A percentile compares a stretch with the other conserved stretches of the same genome.
Evolutionary conservation across 2,888 invertebrate species (phyloP).

Genomic region (Sisyra terminalis): DNA sequence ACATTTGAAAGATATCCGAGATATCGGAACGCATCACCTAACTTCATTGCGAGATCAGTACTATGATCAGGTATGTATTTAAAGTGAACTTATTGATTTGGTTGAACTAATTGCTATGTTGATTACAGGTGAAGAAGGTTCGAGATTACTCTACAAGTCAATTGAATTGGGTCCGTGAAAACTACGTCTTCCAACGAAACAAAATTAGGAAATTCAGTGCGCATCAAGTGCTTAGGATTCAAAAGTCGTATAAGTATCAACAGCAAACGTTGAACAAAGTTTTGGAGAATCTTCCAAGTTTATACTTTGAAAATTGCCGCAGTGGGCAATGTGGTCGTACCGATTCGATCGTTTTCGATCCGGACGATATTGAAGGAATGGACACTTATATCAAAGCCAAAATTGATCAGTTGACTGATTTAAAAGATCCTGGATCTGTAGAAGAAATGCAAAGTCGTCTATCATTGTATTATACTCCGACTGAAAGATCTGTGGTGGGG

Average conservation of each 20-base stretch:
- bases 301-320: conserved; percentile 87
- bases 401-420: conserved; percentile 38
- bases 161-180: conserved; percentile 85
- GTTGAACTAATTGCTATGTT: conserved; percentile 9
- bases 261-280: conserved; percentile 90
- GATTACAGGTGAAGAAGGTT: conserved; percentile 66
- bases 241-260: conserved; percentile 90
- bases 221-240: conserved; percentile 72
- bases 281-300: conserved; percentile 75
- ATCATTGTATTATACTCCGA: conserved; percentile 71
- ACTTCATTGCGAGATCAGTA: conserved; percentile 81
- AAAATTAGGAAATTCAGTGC: conserved; percentile 90
- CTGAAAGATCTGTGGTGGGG: conserved; percentile 41
- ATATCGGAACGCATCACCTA: conserved; percentile 79
- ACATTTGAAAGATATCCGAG: conserved; percentile 73
- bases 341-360: conserved; percentile 57
- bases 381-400: conserved; percentile 53
- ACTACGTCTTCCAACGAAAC: conserved; percentile 88
- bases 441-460: conserved; percentile 46
- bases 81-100: conserved; percentile 2
- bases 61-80: conserved; percentile 59
- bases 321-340: conserved; percentile 63
- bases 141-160: conserved; percentile 84
- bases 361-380: conserved; percentile 40
- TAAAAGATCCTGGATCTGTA: conserved; percentile 14